Conservation (phyloP, 2,797 vertebrate genomes). For the Anableps anableps region DNA sequence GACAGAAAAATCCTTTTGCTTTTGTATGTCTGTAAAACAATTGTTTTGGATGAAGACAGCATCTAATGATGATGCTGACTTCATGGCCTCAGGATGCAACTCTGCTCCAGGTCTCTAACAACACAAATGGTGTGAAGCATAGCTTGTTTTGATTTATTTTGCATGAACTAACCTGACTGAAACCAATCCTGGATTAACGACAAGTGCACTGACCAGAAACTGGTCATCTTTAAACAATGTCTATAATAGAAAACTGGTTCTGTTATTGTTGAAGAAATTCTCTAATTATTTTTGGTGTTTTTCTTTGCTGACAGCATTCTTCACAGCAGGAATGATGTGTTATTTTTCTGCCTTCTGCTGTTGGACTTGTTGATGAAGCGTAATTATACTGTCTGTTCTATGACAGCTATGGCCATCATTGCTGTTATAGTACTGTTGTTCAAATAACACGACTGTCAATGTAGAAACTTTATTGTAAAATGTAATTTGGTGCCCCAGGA, state of each 20-base stretch:
- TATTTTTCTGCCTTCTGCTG: conserved; percentile 23
- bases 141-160: neutral
- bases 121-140: no score
- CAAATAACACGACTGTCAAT: conserved; percentile 12
- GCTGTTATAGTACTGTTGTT: conserved; percentile 12
- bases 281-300: neutral
- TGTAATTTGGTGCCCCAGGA: neutral
- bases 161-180: neutral
- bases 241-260: neutral
- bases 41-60: no score
- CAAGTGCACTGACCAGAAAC: neutral
- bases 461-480: conserved; percentile 7
- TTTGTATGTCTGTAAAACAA: no score
- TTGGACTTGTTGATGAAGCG: conserved; percentile 29
- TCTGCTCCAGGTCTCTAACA: neutral
- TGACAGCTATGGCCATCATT: conserved; percentile 32
- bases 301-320: neutral
- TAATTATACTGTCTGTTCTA: conserved; percentile 32
- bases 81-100: no score
- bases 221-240: neutral
- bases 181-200: neutral
- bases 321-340: conserved; percentile 8
- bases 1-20: neutral
- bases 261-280: neutral
- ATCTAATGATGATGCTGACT: neutral